Conservation (phyloP, 2,113 vertebrate species). For the Sinocyclocheilus maitianheensis region DNA sequence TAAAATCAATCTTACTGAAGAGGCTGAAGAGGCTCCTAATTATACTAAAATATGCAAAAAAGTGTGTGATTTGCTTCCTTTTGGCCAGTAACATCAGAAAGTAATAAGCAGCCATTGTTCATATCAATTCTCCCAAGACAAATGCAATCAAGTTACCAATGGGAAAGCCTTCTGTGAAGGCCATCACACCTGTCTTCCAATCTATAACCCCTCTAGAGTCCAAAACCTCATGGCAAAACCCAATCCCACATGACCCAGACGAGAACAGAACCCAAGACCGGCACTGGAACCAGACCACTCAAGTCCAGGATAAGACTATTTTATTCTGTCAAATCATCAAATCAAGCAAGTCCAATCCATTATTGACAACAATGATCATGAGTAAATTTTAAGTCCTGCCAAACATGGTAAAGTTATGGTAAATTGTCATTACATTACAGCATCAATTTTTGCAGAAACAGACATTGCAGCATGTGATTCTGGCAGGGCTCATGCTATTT, state of each 20-base stretch:
- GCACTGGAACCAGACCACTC: neutral
- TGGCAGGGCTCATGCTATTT: neutral
- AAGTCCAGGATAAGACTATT: neutral
- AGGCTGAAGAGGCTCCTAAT: neutral
- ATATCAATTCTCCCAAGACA: slow-evolving; percentile 7
- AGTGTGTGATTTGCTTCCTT: slow-evolving; percentile 6
- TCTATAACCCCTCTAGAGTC: neutral
- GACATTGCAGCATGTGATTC: neutral
- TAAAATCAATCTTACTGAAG: neutral
- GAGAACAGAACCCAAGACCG: neutral
- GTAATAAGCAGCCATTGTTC: neutral
- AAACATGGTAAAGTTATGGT: neutral
- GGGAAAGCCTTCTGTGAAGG: neutral
- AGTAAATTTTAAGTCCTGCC: neutral
- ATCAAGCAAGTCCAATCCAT: neutral
- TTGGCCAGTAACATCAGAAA: neutral
- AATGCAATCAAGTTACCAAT: neutral
- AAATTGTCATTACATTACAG: neutral
- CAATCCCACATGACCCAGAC: neutral
- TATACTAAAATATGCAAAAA: neutral
- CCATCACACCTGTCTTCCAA: neutral
- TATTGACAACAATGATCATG: neutral
- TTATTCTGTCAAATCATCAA: neutral
- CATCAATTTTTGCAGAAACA: neutral
- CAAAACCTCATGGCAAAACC: neutral